Conservation (phyloP, 1,140 invertebrate genomes). For the Lepidurus apus region DNA sequence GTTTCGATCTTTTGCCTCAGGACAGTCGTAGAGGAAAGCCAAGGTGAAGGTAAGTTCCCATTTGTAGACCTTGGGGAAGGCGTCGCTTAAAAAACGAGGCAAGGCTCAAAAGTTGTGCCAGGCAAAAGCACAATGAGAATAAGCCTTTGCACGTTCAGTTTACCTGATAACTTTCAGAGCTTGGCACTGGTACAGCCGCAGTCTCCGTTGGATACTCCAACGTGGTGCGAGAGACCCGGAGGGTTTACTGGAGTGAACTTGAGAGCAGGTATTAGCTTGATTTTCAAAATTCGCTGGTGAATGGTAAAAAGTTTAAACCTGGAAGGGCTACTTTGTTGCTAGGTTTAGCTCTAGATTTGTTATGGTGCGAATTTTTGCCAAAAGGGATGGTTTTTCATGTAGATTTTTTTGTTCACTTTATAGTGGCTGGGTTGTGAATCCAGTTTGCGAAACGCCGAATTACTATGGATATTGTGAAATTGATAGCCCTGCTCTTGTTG, state of each 20-base stretch:
- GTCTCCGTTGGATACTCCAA: neutral
- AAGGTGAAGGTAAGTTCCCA: constrained; percentile 3
- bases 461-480: neutral
- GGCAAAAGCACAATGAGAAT: neutral
- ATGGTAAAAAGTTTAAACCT: too few relatives aligned
- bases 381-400: neutral
- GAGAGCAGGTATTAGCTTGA: too few relatives aligned
- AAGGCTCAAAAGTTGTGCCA: neutral
- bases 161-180: too few relatives aligned
- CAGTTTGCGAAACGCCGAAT: neutral
- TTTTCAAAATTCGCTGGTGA: too few relatives aligned
- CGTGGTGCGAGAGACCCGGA: neutral
- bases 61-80: neutral
- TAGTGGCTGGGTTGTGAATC: neutral
- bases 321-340: too few relatives aligned
- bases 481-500: neutral
- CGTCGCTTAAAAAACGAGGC: neutral
- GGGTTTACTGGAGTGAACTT: too few relatives aligned
- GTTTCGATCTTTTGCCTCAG: neutral
- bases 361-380: neutral
- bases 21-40: neutral
- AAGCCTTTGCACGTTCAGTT: neutral
- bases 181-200: neutral
- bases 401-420: neutral
- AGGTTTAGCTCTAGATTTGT: neutral